Base-by-base conservation (phyloP, 2,797 vertebrate genomes). In the Pelodytes ibericus region DNA sequence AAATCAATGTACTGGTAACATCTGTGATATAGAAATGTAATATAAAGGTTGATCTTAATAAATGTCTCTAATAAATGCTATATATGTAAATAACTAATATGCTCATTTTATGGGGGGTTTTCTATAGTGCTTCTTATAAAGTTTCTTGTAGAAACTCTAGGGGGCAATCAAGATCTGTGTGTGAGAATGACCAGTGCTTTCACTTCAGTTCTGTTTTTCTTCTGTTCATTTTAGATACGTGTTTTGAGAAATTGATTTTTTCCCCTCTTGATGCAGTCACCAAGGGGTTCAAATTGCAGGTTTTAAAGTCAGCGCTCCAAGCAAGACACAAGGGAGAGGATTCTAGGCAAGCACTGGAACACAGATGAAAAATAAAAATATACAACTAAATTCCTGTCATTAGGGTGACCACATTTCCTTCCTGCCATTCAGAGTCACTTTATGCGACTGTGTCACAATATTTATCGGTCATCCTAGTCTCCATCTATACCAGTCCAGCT, bases 91-190 rank as follows among this genome's bases (percentile, higher is more conserved):
- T n/a, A n/a, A n/a, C n/a, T n/a, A n/a, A n/a, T n/a, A n/a, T n/a
- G n/a, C n/a, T n/a, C n/a, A n/a, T n/a, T n/a, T n/a, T n/a, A n/a
- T n/a, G n/a, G n/a, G n/a, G n/a, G n/a, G n/a, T n/a, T n/a, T n/a
- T n/a, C n/a, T n/a, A n/a, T n/a, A n/a, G n/a, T n/a, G n/a, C n/a
- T n/a, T n/a, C n/a, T n/a, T n/a, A 25, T 26, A 24, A 64, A 25
- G 62, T 44, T 41, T 7, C 49, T 41, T 9, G 15, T 4, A 30
- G 25, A 71, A 22, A 62, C 70, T 72, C 59, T 72, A 72, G 71
- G 56, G 41, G 71, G 71, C 71, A 72, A 49, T 63, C 44, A 53
- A 63, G 71, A 72, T 24, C 41, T 53, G 26, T 7, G 26, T 53
- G 73, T 3, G 66, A 26, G 15, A 10, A 15, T 20, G 0, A 2